Percentiles rank a stretch among this genome's conserved stretches.
phyloP scores from a whole-genome alignment of 2,797 vertebrate genomes.

The Orientallactaga sibirica region DNA sequence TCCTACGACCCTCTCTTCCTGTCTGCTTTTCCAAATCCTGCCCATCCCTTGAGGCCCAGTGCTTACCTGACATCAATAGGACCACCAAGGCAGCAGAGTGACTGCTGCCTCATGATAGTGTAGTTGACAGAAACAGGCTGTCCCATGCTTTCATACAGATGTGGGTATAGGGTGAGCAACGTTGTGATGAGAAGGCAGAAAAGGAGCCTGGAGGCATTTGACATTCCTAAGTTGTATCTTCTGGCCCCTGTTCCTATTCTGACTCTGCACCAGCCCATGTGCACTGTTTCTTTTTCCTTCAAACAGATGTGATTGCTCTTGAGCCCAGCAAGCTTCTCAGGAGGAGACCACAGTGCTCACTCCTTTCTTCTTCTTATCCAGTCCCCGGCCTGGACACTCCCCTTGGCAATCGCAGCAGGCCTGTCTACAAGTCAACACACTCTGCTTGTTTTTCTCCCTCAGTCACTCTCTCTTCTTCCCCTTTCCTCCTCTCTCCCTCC shows the following conservation, averaged over 20 bases:
- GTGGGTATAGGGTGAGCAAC: background rate
- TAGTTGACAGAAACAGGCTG: background rate
- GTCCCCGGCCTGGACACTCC: background rate
- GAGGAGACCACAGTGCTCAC: background rate
- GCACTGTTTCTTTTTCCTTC: background rate
- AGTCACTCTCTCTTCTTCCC: background rate
- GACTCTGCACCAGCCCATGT: accelerated
- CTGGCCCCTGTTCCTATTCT: background rate
- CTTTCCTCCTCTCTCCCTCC: background rate
- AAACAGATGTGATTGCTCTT: background rate
- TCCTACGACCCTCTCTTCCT: background rate
- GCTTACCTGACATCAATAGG: too few relatives aligned
- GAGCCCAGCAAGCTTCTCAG: background rate
- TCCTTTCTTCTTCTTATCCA: background rate
- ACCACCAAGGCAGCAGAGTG: too few relatives aligned
- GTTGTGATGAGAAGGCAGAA: background rate
- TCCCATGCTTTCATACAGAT: background rate
- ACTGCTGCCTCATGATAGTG: too few relatives aligned
- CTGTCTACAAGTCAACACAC: background rate
- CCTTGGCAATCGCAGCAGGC: constrained; percentile 35
- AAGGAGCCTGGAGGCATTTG: background rate
- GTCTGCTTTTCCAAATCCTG: background rate
- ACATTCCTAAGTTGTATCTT: background rate
- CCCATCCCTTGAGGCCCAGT: background rate
- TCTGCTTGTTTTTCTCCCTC: background rate